Evolutionary conservation across 1,140 invertebrate species (phyloP).

Genomic region (Hypsibius dujardini): DNA sequence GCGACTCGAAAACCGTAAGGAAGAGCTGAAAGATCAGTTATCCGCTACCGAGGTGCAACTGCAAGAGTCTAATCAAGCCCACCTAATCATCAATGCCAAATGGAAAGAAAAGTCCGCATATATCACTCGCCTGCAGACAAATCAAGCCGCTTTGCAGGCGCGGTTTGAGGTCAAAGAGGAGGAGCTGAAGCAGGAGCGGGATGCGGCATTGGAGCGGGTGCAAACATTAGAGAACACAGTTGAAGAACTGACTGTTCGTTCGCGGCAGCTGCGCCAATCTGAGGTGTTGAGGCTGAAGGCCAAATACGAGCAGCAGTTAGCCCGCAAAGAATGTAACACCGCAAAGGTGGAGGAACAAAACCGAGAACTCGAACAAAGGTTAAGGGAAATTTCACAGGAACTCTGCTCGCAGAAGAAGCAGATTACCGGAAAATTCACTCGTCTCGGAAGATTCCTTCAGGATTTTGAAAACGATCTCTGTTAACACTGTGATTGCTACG

Average conservation of each 20-base stretch:
- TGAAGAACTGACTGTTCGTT: neutral
- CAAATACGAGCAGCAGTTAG: neutral
- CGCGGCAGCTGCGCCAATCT: neutral
- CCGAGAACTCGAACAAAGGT: too few relatives aligned
- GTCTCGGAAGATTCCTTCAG: too few relatives aligned
- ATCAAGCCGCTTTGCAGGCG: neutral
- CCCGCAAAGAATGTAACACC: neutral
- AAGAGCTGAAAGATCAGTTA: slow-evolving; percentile 1
- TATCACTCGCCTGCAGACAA: neutral
- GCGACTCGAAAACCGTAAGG: slow-evolving; percentile 6
- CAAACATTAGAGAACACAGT: neutral
- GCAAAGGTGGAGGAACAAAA: too few relatives aligned
- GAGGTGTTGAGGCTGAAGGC: neutral
- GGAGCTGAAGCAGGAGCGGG: neutral
- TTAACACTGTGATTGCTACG: too few relatives aligned
- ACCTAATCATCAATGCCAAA: slow-evolving; percentile 8
- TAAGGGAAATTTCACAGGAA: too few relatives aligned
- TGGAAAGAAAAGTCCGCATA: slow-evolving; percentile 8
- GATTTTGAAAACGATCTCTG: too few relatives aligned
- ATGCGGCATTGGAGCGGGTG: neutral
- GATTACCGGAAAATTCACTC: too few relatives aligned
- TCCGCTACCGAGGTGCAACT: neutral
- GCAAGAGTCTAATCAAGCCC: neutral
- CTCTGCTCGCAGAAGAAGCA: too few relatives aligned
- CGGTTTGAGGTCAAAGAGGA: slow-evolving; percentile 3